phyloP scores from a whole-genome alignment of 2,888 invertebrate genomes.

The Athalia rosae region DNA sequence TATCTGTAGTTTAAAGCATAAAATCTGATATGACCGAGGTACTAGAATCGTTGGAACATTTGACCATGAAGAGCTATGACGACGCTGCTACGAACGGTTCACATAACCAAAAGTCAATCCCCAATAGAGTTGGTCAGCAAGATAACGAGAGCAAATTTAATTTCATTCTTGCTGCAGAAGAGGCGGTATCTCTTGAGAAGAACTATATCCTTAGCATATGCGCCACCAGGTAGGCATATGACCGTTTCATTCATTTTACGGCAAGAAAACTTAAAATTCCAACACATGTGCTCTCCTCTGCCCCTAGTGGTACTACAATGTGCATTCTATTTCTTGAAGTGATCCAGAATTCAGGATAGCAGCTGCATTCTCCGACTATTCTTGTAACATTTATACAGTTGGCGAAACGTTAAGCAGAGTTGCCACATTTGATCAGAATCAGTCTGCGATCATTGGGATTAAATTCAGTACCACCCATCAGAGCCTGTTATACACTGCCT shows the following conservation, averaged over 20 bases:
- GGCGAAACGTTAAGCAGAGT: constrained; percentile 69
- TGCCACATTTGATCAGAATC: constrained; percentile 73
- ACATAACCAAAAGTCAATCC: constrained; percentile 32
- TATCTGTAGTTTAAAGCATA: neutral
- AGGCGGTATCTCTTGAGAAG: constrained; percentile 75
- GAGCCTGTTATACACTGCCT: constrained; percentile 78
- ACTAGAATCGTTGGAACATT: constrained; percentile 60
- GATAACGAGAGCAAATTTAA: constrained; percentile 51
- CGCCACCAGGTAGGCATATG: constrained; percentile 73
- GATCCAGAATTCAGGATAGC: constrained; percentile 73
- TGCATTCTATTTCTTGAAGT: constrained; percentile 50
- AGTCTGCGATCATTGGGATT: constrained; percentile 75
- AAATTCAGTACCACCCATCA: constrained; percentile 78
- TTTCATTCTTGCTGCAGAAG: constrained; percentile 72
- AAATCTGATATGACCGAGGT: constrained; percentile 61
- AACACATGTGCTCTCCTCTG: too few relatives aligned
- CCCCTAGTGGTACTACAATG: too few relatives aligned
- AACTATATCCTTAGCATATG: constrained; percentile 79
- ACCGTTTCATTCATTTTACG: constrained; percentile 16
- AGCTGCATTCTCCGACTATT: constrained; percentile 74
- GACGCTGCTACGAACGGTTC: constrained; percentile 5
- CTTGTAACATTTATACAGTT: constrained; percentile 75
- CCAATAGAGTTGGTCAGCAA: constrained; percentile 46
- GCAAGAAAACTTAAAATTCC: neutral
- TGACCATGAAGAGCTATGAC: constrained; percentile 57